Base-by-base conservation (phyloP, 2,797 vertebrate genomes). In the Thripadectes ignobilis region DNA sequence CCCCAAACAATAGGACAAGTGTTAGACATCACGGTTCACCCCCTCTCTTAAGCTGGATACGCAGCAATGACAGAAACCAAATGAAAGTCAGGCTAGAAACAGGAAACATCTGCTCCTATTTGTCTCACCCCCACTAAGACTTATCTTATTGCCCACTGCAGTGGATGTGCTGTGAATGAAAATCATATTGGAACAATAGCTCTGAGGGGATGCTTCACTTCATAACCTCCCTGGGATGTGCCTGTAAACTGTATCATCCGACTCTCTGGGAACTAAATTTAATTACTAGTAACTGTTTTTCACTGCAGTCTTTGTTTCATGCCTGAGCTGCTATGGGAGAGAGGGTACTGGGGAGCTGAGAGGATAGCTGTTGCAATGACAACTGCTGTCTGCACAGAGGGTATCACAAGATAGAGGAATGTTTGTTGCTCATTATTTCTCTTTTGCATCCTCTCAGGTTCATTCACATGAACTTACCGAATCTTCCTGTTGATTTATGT, bases 21-120 rank as follows among this genome's bases (percentile, higher is more conserved):
- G 90, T 96, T 95, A 95, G 94, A 63, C 94, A 94, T 92, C 93
- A 84, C 21, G 24, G 89, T 89, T 96, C 88, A 87, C 72, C 94
- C 92, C 71, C 89, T 94, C 85, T 91, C 81, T 81, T 93, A 92
- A 95, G 90, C 85, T 94, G 87, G 85, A 88, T 75, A 77, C 0
- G 59, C 68, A 93, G 92, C 94, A 95, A 65, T 94, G 93, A 90
- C 91, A 94, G 95, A 92, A 97, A 96, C 89, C 85, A 96, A 94
- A 97, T 95, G 94, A 91, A 97, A 94, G 88, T 91, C 96, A 94
- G 90, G 88, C 96, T 87, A 68, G 95, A 92, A 96, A 95, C 95
- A 97, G 92, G 94, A 97, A 97, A 96, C 94, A 95, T 94, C 96
- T 93, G 95, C 96, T 95, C 84, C 88, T 93, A 85, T 96, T 94